phyloP scores from a whole-genome alignment of 1,140 invertebrate species.

The Ganaspis sp. region DNA sequence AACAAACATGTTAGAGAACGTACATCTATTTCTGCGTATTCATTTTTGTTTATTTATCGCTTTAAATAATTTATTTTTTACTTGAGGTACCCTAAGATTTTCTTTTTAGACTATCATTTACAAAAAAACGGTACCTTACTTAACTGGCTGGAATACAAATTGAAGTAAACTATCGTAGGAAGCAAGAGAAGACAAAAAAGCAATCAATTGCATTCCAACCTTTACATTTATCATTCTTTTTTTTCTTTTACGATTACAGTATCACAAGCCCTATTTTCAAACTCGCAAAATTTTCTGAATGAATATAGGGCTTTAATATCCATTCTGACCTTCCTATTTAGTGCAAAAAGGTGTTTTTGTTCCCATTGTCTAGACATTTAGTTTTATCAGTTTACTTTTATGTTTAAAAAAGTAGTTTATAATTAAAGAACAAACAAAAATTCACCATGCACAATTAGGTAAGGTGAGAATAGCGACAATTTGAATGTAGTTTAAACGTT shows the following conservation, averaged over 20 bases:
- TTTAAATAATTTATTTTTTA: constrained; percentile 21
- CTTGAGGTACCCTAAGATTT: neutral
- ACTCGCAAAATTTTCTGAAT: constrained; percentile 54
- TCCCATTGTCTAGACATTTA: neutral
- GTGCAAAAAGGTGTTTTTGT: constrained; percentile 47
- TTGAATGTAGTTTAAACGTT: constrained; percentile 65
- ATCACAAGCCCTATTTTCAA: constrained; percentile 61
- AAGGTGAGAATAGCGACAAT: constrained; percentile 69
- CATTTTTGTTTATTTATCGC: constrained; percentile 25
- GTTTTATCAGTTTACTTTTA: neutral
- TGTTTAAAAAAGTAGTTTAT: constrained; percentile 15
- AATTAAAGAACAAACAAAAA: neutral
- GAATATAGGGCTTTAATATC: constrained; percentile 64
- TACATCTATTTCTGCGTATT: constrained; percentile 36
- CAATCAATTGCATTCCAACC: constrained; percentile 68
- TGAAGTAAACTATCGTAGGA: constrained; percentile 43
- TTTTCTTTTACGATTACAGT: constrained; percentile 57
- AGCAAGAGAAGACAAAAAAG: constrained; percentile 45
- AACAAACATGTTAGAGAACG: constrained; percentile 77
- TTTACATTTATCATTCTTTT: constrained; percentile 69
- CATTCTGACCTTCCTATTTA: constrained; percentile 70
- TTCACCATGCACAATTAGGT: constrained; percentile 45
- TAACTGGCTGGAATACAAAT: constrained; percentile 62
- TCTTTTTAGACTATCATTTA: neutral
- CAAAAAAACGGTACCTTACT: constrained; percentile 8